Evolutionary conservation across 1,140 invertebrate genomes (phyloP).

Genomic region (Metaphire vulgaris): DNA sequence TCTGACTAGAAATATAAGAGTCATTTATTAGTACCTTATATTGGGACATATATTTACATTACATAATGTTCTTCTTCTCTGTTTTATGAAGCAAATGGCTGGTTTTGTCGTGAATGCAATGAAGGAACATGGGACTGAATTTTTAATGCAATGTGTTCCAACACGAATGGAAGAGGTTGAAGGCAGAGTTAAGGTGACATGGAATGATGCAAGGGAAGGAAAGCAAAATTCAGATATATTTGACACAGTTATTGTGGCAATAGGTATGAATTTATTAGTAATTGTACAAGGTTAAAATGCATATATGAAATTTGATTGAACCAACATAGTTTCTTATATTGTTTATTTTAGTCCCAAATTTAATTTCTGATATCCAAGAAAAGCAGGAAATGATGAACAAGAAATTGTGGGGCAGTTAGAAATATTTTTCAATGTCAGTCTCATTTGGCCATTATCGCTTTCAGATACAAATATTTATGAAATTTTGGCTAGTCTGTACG

Average conservation of each 20-base stretch:
- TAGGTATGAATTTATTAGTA: slow-evolving; percentile 13
- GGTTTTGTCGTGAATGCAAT: slow-evolving; percentile 71
- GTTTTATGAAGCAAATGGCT: slow-evolving; percentile 91
- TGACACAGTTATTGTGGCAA: slow-evolving; percentile 48
- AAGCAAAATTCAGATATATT: slow-evolving; percentile 37
- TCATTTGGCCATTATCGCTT: neutral
- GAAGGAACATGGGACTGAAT: slow-evolving; percentile 70
- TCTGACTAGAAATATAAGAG: too few relatives aligned
- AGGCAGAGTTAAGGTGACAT: slow-evolving; percentile 65
- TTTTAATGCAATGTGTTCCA: slow-evolving; percentile 71
- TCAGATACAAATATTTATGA: slow-evolving; percentile 1
- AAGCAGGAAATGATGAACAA: neutral
- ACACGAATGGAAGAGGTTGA: slow-evolving; percentile 62
- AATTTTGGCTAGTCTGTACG: too few relatives aligned
- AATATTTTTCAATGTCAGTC: neutral
- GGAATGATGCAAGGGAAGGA: slow-evolving; percentile 57
- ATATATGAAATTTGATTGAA: too few relatives aligned
- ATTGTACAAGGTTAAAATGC: too few relatives aligned
- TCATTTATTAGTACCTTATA: too few relatives aligned
- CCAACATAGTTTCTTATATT: too few relatives aligned
- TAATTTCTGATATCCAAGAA: neutral
- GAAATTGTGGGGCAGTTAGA: neutral
- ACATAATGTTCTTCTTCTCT: too few relatives aligned
- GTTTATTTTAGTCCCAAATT: neutral
- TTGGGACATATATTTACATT: too few relatives aligned